Evolutionary conservation across 1,140 invertebrate species (phyloP), one percentile per base, ranked within the genome.

Genomic region (Ostrea denselamellosa): DNA sequence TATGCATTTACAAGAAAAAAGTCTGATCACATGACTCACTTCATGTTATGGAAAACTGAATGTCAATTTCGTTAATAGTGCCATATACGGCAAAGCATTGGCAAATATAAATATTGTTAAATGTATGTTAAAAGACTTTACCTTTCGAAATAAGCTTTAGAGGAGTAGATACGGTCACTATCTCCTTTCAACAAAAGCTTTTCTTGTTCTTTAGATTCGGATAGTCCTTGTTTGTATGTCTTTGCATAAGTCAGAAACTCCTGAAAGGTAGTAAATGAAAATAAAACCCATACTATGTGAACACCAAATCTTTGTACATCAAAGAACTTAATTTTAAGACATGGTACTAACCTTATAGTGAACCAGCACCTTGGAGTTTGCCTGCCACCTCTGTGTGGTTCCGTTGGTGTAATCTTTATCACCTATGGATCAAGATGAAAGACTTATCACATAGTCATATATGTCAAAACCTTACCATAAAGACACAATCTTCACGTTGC

Each of bases 81-180:
- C n/a, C n/a, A n/a, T n/a, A n/a, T n/a, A n/a, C n/a, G n/a, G n/a
- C n/a, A n/a, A n/a, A n/a, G n/a, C n/a, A n/a, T n/a, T n/a, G n/a
- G n/a, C n/a, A n/a, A n/a, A n/a, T n/a, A n/a, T n/a, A n/a, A n/a
- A n/a, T n/a, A n/a, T n/a, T n/a, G 68, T 62, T 34, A 62, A 62
- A 77, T 34, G 3, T 9, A 25, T 22, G 19, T 9, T 10, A 71
- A 14, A 25, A 62, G 10, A 9, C 0, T 34, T 25, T 90, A 93
- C 93, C 91, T 92, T 92, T 94, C 89, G 86, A 94, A 94, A 86
- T 94, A 94, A 44, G 93, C 93, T 54, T 92, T 94, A 9, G 93
- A 93, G 28, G 91, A 88, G 83, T 91, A 94, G 14, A 83, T 87
- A 54, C 88, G 90, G 65, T 77, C 86, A 2, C 86, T 56, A 4